These are phyloP conservation scores for Antechinus flavipes DNA, from an alignment of 2,113 vertebrate species.

Conservation along the genomic window DNA sequence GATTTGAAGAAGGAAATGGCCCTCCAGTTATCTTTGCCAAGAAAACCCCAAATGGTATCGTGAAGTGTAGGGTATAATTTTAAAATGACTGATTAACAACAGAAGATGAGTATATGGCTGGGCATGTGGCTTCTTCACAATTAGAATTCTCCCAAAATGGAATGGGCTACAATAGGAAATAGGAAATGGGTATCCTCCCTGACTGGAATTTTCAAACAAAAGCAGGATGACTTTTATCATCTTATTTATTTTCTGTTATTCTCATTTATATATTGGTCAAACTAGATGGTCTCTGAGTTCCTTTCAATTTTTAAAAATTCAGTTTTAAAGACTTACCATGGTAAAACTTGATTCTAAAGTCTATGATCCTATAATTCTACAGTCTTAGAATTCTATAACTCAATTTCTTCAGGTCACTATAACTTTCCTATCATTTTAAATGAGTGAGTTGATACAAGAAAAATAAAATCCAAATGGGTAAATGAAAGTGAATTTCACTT, in stretches of 20 bases:
- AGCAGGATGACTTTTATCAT: too few species aligned
- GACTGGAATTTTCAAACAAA: background rate
- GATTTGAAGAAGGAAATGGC: background rate
- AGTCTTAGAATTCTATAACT: slow-evolving; percentile 9
- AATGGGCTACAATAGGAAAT: background rate
- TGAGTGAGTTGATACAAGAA: slow-evolving; percentile 12
- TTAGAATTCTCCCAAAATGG: background rate
- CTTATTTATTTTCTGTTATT: background rate
- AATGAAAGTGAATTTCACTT: background rate
- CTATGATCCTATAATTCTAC: too few species aligned
- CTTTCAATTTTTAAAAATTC: background rate
- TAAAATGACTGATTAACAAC: background rate
- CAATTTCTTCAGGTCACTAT: slow-evolving; percentile 22
- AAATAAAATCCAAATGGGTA: background rate
- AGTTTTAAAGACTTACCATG: background rate
- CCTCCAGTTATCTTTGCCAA: background rate
- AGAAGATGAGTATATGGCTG: background rate
- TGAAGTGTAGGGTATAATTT: background rate
- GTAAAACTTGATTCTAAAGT: background rate
- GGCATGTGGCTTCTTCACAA: background rate
- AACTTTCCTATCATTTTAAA: background rate
- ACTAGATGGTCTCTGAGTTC: background rate
- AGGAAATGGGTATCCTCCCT: background rate
- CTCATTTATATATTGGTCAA: background rate
- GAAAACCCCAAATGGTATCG: background rate